A percentile compares a stretch with the other conserved stretches of the same genome.
These are phyloP conservation scores for Eubasilissa splendida DNA, from an alignment of 2,888 invertebrate species.

Conservation along the genomic window DNA sequence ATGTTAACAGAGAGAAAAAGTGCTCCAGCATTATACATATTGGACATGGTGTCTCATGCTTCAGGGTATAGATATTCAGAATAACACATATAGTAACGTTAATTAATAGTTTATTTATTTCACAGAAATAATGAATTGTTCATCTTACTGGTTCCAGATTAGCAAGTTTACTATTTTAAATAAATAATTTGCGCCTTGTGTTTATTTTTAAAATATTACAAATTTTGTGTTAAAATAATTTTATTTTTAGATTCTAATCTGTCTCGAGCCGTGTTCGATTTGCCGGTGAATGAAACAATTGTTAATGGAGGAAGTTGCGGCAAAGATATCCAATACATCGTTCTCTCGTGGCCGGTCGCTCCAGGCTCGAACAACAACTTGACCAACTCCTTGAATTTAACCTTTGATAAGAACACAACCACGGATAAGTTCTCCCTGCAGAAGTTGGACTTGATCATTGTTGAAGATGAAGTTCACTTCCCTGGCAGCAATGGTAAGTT, in stretches of 20 bases:
- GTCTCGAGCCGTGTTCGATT: conserved; percentile 62
- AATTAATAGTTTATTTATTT: too few species aligned
- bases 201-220: too few species aligned
- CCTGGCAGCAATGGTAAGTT: conserved; percentile 47
- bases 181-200: too few species aligned
- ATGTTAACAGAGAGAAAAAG: too few species aligned
- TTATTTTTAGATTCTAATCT: conserved; percentile 62
- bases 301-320: conserved; percentile 66
- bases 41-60: too few species aligned
- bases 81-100: too few species aligned
- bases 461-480: conserved; percentile 46
- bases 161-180: too few species aligned
- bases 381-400: conserved; percentile 63
- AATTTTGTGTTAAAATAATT: not conserved
- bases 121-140: too few species aligned
- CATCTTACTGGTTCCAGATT: too few species aligned
- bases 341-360: conserved; percentile 65
- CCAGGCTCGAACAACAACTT: conserved; percentile 60
- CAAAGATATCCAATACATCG: conserved; percentile 63
- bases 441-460: conserved; percentile 40
- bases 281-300: conserved; percentile 66
- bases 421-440: conserved; percentile 58
- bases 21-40: too few species aligned
- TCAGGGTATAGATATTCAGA: too few species aligned
- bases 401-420: conserved; percentile 66